phyloP scores from a whole-genome alignment of 2,113 vertebrate species.

The Dipodomys ordii region DNA sequence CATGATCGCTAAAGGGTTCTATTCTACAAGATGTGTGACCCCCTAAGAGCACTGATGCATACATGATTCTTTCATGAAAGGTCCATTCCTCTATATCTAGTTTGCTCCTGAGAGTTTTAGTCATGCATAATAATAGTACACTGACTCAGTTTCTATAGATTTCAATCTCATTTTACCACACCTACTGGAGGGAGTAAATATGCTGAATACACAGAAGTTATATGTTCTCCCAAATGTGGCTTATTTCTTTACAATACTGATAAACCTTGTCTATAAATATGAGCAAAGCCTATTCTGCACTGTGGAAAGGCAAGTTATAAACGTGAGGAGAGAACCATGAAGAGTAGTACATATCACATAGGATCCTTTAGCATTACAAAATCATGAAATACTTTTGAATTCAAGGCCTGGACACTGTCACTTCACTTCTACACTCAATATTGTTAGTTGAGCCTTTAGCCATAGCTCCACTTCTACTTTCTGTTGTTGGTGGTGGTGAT shows the following conservation, averaged over 20 bases:
- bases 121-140: background rate
- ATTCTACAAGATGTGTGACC: background rate
- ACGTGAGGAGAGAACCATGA: background rate
- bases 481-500: no score
- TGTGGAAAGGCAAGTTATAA: background rate
- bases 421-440: no score
- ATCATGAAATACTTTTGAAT: background rate
- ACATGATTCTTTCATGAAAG: background rate
- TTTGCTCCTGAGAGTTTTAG: background rate
- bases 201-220: background rate
- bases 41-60: background rate
- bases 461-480: no score
- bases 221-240: background rate
- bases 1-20: background rate
- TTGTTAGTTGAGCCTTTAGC: no score
- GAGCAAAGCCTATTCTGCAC: background rate
- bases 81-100: background rate
- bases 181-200: background rate
- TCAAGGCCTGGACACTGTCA: no score
- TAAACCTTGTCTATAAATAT: background rate
- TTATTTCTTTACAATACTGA: background rate
- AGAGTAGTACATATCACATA: background rate
- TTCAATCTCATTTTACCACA: constrained; percentile 43
- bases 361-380: background rate
- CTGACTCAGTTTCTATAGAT: background rate